These are phyloP conservation scores for Drosophila parthenogenetica DNA, from an alignment of 2,888 invertebrate genomes.

Conservation along the genomic window DNA sequence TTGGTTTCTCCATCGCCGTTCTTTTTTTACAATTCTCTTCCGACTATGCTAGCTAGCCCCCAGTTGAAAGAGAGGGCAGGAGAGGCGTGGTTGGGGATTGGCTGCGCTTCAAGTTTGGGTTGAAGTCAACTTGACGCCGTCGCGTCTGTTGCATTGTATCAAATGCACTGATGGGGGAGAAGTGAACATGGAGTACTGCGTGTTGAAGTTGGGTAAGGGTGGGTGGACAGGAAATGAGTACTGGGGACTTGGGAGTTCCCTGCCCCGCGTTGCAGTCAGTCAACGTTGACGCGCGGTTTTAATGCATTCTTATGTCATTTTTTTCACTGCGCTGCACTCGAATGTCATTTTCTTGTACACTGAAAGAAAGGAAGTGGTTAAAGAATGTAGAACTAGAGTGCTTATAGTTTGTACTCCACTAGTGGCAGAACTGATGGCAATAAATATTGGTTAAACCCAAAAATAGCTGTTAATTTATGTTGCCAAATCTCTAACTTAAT, in stretches of 20 bases:
- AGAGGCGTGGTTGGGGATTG: conserved; percentile 23
- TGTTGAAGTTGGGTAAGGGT: background rate
- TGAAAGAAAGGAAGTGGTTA: background rate
- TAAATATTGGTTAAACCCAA: too few species aligned
- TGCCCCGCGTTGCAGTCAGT: conserved; percentile 64
- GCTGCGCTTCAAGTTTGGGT: conserved; percentile 32
- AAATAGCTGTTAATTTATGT: too few species aligned
- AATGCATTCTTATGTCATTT: conserved; percentile 81
- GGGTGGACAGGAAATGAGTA: background rate
- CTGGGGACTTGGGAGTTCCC: conserved; percentile 7
- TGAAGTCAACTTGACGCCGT: conserved; percentile 78
- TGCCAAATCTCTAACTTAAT: too few species aligned
- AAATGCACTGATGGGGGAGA: conserved; percentile 20
- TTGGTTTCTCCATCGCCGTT: conserved; percentile 4
- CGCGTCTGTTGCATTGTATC: conserved; percentile 77
- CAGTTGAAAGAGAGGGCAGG: background rate
- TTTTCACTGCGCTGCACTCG: conserved; percentile 72
- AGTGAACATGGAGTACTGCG: background rate
- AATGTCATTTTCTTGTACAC: conserved; percentile 65
- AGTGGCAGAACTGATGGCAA: too few species aligned
- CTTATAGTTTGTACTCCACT: too few species aligned
- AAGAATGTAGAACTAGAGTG: too few species aligned
- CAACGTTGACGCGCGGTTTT: conserved; percentile 79
- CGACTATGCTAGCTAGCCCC: conserved; percentile 3
- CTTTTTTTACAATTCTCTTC: conserved; percentile 28